phyloP scores from a whole-genome alignment of 2,888 invertebrate species.

The Drosophila flavopinicola region DNA sequence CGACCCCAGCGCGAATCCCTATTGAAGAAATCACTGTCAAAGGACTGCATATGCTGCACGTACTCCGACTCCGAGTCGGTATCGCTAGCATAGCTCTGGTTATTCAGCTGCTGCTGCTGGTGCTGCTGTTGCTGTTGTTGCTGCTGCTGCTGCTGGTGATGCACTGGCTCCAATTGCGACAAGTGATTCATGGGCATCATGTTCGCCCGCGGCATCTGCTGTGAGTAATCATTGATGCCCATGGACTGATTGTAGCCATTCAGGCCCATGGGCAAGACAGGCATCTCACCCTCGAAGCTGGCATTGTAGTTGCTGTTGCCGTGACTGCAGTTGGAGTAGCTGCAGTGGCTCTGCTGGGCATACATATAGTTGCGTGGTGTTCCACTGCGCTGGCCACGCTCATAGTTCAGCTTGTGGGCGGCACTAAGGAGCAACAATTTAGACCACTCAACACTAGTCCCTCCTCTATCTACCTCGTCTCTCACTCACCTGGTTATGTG shows the following conservation, averaged over 20 bases:
- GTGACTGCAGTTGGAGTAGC: too few species aligned
- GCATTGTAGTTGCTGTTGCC: slow-evolving; percentile 43
- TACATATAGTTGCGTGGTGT: slow-evolving; percentile 23
- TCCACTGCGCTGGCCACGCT: slow-evolving; percentile 25
- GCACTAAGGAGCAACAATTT: too few species aligned
- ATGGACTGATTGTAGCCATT: neutral
- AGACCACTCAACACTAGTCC: too few species aligned
- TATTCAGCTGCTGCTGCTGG: neutral
- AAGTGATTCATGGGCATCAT: neutral
- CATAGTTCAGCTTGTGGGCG: neutral
- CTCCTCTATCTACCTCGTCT: too few species aligned
- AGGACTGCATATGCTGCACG: slow-evolving; percentile 25
- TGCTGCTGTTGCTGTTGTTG: neutral
- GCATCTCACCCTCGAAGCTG: slow-evolving; percentile 71
- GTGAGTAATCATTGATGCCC: neutral
- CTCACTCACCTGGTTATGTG: slow-evolving; percentile 11
- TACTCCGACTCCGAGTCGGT: slow-evolving; percentile 74
- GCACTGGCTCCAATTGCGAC: neutral
- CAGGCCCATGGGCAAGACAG: neutral
- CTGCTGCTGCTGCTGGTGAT: neutral
- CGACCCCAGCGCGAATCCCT: slow-evolving; percentile 15
- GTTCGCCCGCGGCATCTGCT: neutral
- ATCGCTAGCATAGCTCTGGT: slow-evolving; percentile 34
- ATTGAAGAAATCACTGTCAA: too few species aligned
- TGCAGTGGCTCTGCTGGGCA: too few species aligned